Conservation (phyloP, 2,888 invertebrate species). For the Marasmarcha lunaedactyla region DNA sequence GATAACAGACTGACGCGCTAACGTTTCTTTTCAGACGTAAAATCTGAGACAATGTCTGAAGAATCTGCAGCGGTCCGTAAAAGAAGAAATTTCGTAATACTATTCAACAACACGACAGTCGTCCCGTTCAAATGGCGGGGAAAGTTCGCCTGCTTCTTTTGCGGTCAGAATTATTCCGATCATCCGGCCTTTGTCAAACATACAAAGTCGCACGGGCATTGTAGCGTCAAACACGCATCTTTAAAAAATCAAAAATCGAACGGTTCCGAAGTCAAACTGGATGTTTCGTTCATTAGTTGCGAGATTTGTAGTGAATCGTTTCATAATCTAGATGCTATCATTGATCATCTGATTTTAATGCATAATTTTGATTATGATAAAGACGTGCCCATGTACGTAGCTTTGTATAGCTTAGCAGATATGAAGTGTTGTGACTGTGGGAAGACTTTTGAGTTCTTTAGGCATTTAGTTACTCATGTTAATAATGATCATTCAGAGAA, state of each 20-base stretch:
- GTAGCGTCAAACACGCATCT: constrained; percentile 9
- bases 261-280: constrained; percentile 17
- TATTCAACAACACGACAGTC: constrained; percentile 22
- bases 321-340: constrained; percentile 13
- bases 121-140: constrained; percentile 24
- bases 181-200: constrained; percentile 20
- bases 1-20: constrained; percentile 13
- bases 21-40: constrained; percentile 27
- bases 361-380: constrained; percentile 17
- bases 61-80: constrained; percentile 17
- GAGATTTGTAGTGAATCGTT: constrained; percentile 18
- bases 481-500: constrained; percentile 10
- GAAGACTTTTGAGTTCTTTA: constrained; percentile 10
- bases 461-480: constrained; percentile 11
- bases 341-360: constrained; percentile 15
- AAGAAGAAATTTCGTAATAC: constrained; percentile 20
- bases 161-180: constrained; percentile 15
- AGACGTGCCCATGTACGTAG: constrained; percentile 12
- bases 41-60: constrained; percentile 17
- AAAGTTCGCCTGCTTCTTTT: constrained; percentile 20
- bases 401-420: constrained; percentile 14
- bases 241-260: background rate
- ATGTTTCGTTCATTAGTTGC: constrained; percentile 20
- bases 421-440: constrained; percentile 19
- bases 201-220: constrained; percentile 20